Evolutionary conservation across 2,888 invertebrate species (phyloP).

Genomic region (Exocentrus adspersus): DNA sequence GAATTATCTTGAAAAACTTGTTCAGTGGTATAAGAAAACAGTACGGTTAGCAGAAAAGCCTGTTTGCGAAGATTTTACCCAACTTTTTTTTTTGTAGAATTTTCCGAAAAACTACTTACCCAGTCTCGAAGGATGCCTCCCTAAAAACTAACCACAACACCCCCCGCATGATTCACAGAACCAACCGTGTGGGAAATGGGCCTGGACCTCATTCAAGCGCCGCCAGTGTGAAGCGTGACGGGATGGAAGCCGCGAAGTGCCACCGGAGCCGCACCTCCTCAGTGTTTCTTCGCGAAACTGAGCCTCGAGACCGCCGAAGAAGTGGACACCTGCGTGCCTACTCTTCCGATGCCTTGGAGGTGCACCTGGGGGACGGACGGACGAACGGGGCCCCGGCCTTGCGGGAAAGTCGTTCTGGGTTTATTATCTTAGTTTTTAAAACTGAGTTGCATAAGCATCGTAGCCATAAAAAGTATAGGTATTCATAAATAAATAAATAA

Average conservation of each 20-base stretch:
- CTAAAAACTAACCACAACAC: conserved; percentile 6
- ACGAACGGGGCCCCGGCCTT: background rate
- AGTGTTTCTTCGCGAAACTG: conserved; percentile 22
- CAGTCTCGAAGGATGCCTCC: background rate
- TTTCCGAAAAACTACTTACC: background rate
- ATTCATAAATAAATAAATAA: too few species aligned
- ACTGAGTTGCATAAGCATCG: too few species aligned
- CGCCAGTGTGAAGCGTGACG: conserved; percentile 7
- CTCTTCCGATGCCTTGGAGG: too few species aligned
- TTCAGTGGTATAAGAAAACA: conserved; percentile 78
- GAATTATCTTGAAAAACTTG: conserved; percentile 79
- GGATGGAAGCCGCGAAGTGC: conserved; percentile 4
- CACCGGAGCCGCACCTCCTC: conserved; percentile 16
- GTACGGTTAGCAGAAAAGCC: conserved; percentile 68
- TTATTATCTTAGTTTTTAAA: too few species aligned
- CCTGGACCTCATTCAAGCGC: conserved; percentile 3
- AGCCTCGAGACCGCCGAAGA: conserved; percentile 21
- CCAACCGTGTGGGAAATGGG: background rate
- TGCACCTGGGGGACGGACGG: too few species aligned
- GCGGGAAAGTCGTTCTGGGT: background rate
- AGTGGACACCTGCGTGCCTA: conserved; percentile 19
- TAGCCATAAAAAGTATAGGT: too few species aligned
- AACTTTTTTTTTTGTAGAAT: background rate
- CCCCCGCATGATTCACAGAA: conserved; percentile 12
- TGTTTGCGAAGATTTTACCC: conserved; percentile 38